phyloP scores from a whole-genome alignment of 2,797 vertebrate species.

The Myotis daubentonii region DNA sequence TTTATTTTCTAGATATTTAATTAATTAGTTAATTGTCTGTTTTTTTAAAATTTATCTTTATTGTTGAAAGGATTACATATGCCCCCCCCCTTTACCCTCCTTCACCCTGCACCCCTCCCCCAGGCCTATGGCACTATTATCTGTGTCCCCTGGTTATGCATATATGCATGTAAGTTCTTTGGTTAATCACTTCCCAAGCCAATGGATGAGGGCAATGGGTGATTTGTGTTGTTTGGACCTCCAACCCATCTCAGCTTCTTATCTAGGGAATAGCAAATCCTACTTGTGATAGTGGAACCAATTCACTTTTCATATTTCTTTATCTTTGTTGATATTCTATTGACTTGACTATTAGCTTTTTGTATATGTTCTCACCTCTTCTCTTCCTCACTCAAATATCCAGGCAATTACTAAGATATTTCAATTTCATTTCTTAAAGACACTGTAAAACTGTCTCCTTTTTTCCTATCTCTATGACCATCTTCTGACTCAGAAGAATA shows the following conservation, averaged over 20 bases:
- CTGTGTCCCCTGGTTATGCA: no score
- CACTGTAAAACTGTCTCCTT: not conserved
- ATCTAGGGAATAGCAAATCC: not conserved
- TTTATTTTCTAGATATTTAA: not conserved
- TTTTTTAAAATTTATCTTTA: no score
- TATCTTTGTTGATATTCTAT: not conserved
- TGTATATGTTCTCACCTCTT: rapidly evolving
- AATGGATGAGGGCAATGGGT: no score
- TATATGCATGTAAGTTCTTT: no score
- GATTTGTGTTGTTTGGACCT: not conserved
- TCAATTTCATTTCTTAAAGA: not conserved
- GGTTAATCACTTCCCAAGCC: no score
- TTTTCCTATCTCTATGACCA: not conserved
- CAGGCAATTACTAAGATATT: not conserved
- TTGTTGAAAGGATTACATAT: no score
- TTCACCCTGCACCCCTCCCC: no score
- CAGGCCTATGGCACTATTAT: no score
- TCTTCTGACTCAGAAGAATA: not conserved
- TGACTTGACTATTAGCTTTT: not conserved
- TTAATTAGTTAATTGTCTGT: no score
- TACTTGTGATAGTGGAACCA: not conserved
- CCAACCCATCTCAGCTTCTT: not conserved
- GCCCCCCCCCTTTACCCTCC: no score
- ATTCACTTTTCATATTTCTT: not conserved
- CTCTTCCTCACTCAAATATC: not conserved